Conservation (phyloP, 2,888 invertebrate genomes). For the Yponomeuta evonymella region DNA sequence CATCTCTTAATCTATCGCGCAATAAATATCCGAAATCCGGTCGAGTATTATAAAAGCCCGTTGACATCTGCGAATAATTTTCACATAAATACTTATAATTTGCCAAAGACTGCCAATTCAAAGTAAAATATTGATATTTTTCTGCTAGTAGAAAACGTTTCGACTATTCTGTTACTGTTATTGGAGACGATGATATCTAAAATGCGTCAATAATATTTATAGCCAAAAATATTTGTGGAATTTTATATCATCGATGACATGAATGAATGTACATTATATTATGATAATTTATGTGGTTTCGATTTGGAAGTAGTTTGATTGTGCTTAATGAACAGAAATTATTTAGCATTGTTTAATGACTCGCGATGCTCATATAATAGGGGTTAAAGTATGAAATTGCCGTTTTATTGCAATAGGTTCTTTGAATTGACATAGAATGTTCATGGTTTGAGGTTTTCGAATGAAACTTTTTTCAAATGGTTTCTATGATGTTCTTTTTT, state of each 20-base stretch:
- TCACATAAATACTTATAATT: conserved; percentile 50
- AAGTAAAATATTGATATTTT: conserved; percentile 34
- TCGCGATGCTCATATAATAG: no score
- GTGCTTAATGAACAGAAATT: not conserved
- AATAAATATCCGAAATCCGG: conserved; percentile 28
- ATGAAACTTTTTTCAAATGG: no score
- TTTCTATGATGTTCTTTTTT: no score
- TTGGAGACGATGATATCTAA: conserved; percentile 35
- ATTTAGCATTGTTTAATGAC: not conserved
- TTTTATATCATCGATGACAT: conserved; percentile 23
- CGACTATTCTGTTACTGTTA: conserved; percentile 20
- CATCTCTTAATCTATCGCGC: conserved; percentile 34
- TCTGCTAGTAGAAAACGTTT: not conserved
- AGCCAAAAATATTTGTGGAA: conserved; percentile 25
- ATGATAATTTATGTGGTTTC: not conserved
- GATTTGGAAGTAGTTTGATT: not conserved
- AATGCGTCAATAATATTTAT: conserved; percentile 37
- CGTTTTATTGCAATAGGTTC: no score
- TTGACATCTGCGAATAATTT: conserved; percentile 34
- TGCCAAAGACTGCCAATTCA: conserved; percentile 45
- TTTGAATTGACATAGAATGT: no score
- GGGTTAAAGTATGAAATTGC: no score
- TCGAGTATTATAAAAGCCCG: conserved; percentile 29
- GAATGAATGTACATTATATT: conserved; percentile 1
- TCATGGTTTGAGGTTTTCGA: no score